Base-by-base conservation (phyloP, 2,888 invertebrate species). In the Drosophila affinis region DNA sequence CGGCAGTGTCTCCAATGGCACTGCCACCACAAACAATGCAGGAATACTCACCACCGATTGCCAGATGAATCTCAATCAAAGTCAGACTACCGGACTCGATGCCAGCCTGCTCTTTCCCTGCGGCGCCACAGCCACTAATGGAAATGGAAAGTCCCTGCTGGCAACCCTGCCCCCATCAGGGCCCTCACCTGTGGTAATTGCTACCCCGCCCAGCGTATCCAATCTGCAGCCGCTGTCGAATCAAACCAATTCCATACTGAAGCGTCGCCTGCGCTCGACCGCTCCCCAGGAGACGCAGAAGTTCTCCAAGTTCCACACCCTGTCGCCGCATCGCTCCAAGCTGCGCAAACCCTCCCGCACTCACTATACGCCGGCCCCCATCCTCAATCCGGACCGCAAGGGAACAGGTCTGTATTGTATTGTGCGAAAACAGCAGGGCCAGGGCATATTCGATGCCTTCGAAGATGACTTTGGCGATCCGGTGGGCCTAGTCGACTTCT, bases 301-400 rank as follows among this genome's bases (percentile, higher is more conserved):
- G 60, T 84, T 87, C 59, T 87, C 90, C 46, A 90, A 90, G 75
- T 90, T 89, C 73, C 91, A 90, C 51, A 85, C 89, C 0, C 76
- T 90, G 0, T 89, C 90, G 34, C 91, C 91, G 14, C 92, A 90
- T 67, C 91, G 91, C 21, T 92, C 92, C 9, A 92, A 92, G 75
- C 75, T 92, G 63, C 89, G 92, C 7, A 91, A 91, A 18, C 92
- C 93, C 55, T 91, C 92, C 3, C 88, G 91, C 1, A 91, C 90
- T 6, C 94, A 94, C 70, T 99, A 97, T 92, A 99, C 98, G 0
- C 98, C 99, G 14, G 96, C 97, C 32, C 99, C 99, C 0, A 97
- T 99, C 89, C 93, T 99, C 61, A 97, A 98, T 90, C 99, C 99
- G 0, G 96, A 97, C 69, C 94, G 99, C 75, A 95, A 95, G 76